Evolutionary conservation across 1,140 invertebrate species (phyloP).

Genomic region (Plectus sambesii): DNA sequence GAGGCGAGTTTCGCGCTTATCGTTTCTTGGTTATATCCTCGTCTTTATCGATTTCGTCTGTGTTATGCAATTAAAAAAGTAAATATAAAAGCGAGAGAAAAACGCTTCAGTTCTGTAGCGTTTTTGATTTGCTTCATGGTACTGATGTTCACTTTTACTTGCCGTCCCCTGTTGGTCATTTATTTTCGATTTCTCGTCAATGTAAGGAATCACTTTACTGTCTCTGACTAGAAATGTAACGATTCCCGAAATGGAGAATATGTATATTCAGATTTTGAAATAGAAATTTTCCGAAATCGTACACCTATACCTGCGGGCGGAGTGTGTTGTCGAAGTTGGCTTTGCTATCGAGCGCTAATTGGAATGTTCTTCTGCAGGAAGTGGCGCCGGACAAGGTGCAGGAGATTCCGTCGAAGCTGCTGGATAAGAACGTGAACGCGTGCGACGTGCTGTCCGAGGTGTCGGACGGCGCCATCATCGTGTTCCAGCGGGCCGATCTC

Average conservation of each 20-base stretch:
- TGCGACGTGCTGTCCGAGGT: conserved; percentile 17
- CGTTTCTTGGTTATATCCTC: conserved; percentile 18
- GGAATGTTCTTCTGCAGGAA: conserved; percentile 17
- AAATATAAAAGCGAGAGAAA: conserved; percentile 1
- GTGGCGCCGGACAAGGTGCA: conserved; percentile 17
- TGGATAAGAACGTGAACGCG: conserved; percentile 7
- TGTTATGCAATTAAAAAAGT: conserved; percentile 16
- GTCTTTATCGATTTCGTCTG: conserved; percentile 23
- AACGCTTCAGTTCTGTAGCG: too few species aligned
- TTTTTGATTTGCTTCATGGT: too few species aligned
- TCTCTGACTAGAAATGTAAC: not conserved
- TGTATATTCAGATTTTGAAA: too few species aligned
- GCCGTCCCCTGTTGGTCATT: too few species aligned
- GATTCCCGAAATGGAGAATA: too few species aligned
- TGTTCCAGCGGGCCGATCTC: conserved; percentile 24
- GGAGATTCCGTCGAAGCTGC: conserved; percentile 15
- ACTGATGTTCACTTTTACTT: too few species aligned
- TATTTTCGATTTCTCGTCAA: too few species aligned
- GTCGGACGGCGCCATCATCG: conserved; percentile 29
- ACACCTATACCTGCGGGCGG: conserved; percentile 18
- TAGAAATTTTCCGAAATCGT: not conserved
- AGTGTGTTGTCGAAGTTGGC: conserved; percentile 3
- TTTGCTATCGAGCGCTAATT: not conserved
- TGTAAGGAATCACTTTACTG: not conserved
- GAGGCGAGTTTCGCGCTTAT: too few species aligned